Evolutionary conservation across 2,797 vertebrate genomes (phyloP), one percentile per base, ranked within the genome.

Genomic region (Chloroceryle amazona): DNA sequence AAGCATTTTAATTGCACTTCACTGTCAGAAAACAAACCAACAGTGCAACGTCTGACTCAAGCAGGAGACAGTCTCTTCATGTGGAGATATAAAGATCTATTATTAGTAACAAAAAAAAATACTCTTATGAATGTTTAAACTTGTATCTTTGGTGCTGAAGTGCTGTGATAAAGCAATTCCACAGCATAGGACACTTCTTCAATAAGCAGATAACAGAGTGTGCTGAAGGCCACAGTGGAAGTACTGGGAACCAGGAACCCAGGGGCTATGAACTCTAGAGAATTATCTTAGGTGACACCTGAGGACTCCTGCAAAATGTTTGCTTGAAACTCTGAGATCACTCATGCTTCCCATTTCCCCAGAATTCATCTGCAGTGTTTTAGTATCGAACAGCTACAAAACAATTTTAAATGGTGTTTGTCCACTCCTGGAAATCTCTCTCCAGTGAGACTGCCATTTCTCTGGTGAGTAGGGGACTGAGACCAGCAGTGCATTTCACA

Each of bases 171-270:
- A 88, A 91, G 83, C 90, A 86, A 42, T 63, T 76, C 66, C 58
- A 41, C 80, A 60, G 87, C 12, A 2, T 72, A 66, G 75, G 94
- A 35, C 35, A 35, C 35, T 79, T 68, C 88, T 52, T 52, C 55
- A 72, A 35, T 54, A 42, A 52, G 16, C 6, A 81, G 73, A 14
- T 39, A 87, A 55, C 46, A 41, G 25, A 5, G n/a, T 25, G 39
- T 18, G 19, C n/a, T 4, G 2, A 72, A 81, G 33, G 54, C 68
- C 2, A 1, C 0, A 0, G n/a, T 4, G 12, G 21, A 31, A 7
- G 13, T 62, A 72, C 2, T 0, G 1, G n/a, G 52, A 4, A 17
- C 37, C 0, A 0, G 25, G 65, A 85, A 22, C 29, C 0, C 0
- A 44, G 35, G 47, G 25, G 12, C 71, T 83, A 4, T 1, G 20